Conservation (phyloP, 2,797 vertebrate species). For the Novumbra hubbsi region DNA sequence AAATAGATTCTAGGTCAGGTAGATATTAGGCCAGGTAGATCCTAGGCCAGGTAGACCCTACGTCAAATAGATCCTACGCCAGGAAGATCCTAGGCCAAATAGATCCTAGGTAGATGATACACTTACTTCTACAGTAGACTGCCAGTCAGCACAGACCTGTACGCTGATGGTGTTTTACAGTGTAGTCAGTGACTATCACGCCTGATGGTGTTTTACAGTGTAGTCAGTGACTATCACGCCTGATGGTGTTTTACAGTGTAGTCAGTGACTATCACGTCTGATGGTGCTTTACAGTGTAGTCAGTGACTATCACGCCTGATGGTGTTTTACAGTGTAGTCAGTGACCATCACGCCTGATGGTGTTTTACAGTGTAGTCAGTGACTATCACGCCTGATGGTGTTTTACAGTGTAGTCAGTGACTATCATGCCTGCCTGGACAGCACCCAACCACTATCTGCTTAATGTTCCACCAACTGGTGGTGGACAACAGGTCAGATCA, state of each 20-base stretch:
- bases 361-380: neutral
- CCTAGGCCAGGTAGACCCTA: neutral
- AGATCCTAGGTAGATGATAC: neutral
- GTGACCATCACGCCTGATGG: conserved; percentile 2
- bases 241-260: neutral
- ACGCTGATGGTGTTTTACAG: neutral
- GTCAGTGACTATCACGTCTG: neutral
- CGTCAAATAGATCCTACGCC: neutral
- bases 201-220: neutral
- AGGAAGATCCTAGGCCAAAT: neutral
- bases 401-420: neutral
- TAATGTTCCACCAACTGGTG: conserved; percentile 33
- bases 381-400: conserved; percentile 5
- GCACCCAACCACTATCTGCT: conserved; percentile 14
- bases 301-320: conserved; percentile 1
- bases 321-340: neutral
- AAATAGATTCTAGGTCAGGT: neutral
- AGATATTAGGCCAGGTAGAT: neutral
- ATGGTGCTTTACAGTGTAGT: neutral
- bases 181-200: neutral
- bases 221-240: neutral
- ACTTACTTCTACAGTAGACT: neutral
- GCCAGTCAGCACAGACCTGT: neutral
- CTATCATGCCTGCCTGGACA: conserved; percentile 3
- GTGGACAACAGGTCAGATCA: conserved; percentile 37